Base-by-base conservation (phyloP, 2,888 invertebrate species). In the Bellardia pandia region DNA sequence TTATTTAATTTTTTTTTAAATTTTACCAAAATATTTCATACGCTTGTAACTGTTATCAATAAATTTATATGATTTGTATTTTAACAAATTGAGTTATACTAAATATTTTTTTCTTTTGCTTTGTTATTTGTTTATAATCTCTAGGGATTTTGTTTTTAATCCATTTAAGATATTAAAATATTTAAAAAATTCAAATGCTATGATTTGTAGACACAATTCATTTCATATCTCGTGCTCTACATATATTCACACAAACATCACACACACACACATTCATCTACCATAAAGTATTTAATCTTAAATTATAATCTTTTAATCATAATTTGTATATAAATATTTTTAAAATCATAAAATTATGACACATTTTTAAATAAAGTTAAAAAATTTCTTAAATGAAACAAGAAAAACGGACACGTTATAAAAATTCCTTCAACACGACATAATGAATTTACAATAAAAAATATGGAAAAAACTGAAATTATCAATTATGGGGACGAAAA, bases 281-380 rank as follows among this genome's bases (percentile, higher is more conserved):
- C 11, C 14, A 71, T 64, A 42, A 75, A 68, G 2, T 51, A 53
- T 76, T 69, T 56, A 56, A 69, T 86, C 82, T 78, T 69, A 75
- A 74, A 69, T 74, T 81, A 82, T 82, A 82, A 82, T 78, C 74
- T 75, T 78, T 86, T 78, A 86, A 86, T 82, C 82, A 86, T 86
- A 78, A 86, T 82, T 78, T 74, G 51, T 78, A 64, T 64, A 71
- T 71, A 80, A 81, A 83, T 83, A 72, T 76, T 60, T 53, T 53
- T 42, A 30, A 60, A 75, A 60, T 51, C 42, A 58, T 69, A 82
- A 82, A 68, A 76, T 69, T 69, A 69, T 82, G 75, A 69, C 62
- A 76, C 30, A 53, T 69, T 51, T 42, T 33, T 40, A 72, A 64
- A 42, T 30, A 71, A 11, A 14, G 7, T 40, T 14, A 23, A 23